A percentile compares a stretch with the other conserved stretches of the same genome.
Evolutionary conservation across 2,797 vertebrate genomes (phyloP).

Genomic region (Amazona finschi): DNA sequence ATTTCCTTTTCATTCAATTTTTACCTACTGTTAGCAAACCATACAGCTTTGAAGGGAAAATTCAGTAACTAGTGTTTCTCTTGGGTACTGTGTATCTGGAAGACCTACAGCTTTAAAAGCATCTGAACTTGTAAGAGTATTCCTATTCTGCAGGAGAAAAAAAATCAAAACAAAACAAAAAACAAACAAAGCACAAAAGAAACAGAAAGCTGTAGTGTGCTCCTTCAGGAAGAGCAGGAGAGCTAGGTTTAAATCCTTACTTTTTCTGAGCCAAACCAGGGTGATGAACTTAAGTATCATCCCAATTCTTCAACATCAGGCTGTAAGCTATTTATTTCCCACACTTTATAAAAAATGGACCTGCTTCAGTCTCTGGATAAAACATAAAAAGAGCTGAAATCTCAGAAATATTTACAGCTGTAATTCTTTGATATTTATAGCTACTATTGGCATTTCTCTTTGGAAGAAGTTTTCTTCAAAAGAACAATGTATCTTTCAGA

Average conservation of each 20-base stretch:
- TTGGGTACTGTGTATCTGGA: neutral
- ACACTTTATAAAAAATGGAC: neutral
- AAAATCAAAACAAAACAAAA: neutral
- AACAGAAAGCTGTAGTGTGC: neutral
- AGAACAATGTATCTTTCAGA: neutral
- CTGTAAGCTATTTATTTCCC: neutral
- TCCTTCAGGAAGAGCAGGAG: neutral
- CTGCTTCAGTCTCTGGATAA: neutral
- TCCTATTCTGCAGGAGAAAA: neutral
- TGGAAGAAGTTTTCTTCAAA: neutral
- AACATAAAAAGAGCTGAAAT: neutral
- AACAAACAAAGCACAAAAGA: neutral
- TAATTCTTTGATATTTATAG: neutral
- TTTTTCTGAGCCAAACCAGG: neutral
- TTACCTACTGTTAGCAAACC: conserved; percentile 17
- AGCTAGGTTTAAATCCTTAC: neutral
- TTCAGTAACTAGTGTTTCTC: conserved; percentile 10
- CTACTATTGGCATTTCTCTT: neutral
- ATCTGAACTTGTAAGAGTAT: neutral
- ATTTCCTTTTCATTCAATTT: conserved; percentile 46
- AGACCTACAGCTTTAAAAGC: neutral
- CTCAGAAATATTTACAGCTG: neutral
- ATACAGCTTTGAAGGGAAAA: conserved; percentile 24
- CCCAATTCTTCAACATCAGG: neutral
- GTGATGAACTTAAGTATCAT: neutral